A percentile compares a stretch with the other conserved stretches of the same genome.
phyloP scores from a whole-genome alignment of 2,797 vertebrate genomes.

The Phyllotis vaccarum region DNA sequence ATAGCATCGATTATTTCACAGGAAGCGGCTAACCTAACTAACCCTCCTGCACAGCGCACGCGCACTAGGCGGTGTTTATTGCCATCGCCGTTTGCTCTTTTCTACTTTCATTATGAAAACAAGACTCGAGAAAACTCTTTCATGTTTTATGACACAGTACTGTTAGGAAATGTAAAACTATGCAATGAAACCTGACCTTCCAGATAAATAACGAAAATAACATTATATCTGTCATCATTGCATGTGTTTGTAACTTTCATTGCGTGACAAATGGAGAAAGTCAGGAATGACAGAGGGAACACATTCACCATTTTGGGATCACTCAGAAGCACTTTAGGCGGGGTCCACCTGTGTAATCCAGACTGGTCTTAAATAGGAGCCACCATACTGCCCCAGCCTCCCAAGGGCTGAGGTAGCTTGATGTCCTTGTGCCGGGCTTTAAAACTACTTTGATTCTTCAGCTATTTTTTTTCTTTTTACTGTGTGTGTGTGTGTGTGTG shows the following conservation, averaged over 20 bases:
- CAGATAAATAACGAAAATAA: constrained; percentile 3
- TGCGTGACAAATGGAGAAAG: not conserved
- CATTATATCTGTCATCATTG: not conserved
- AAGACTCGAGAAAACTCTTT: constrained; percentile 13
- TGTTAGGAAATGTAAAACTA: constrained; percentile 18
- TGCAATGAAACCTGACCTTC: not conserved
- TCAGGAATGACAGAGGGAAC: not conserved
- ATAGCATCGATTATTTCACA: not conserved
- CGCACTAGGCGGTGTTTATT: too few relatives aligned
- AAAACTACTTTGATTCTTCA: not conserved
- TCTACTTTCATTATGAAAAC: not conserved
- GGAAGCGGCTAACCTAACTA: not conserved
- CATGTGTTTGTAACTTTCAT: not conserved
- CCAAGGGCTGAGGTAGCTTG: not conserved
- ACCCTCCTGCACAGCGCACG: not conserved
- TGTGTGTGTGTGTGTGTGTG: not conserved
- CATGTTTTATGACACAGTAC: not conserved
- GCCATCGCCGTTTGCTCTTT: not conserved
- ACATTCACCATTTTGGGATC: not conserved
- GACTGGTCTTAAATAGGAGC: not conserved
- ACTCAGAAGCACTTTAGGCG: not conserved
- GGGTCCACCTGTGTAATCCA: not conserved
- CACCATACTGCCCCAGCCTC: not conserved
- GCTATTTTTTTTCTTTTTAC: not conserved
- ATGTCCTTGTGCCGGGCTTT: not conserved